phyloP scores from a whole-genome alignment of 2,888 invertebrate species.

The Aquatica leii region DNA sequence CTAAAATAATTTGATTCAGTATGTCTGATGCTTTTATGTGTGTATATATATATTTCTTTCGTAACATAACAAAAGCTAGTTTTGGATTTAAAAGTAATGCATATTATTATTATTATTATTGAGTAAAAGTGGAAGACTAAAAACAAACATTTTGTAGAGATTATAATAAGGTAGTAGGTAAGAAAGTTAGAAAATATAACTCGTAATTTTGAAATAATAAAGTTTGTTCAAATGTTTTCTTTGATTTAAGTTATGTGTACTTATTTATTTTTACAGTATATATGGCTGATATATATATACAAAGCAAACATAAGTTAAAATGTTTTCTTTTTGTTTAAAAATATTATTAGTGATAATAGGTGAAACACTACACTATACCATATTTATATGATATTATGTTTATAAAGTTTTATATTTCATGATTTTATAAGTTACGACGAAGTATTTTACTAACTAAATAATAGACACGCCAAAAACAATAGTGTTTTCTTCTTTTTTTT shows the following conservation, averaged over 20 bases:
- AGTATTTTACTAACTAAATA: no score
- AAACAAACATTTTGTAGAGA: neutral
- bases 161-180: neutral
- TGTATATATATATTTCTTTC: neutral
- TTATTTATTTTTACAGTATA: neutral
- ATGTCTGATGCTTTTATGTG: conserved; percentile 7
- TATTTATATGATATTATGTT: no score
- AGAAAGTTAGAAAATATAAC: neutral
- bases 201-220: neutral
- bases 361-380: no score
- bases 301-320: conserved; percentile 1
- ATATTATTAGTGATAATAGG: no score
- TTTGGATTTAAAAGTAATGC: neutral
- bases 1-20: conserved; percentile 9
- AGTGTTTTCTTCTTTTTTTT: no score
- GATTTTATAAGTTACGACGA: no score
- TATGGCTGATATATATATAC: neutral
- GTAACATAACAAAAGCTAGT: neutral
- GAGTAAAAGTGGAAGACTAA: neutral
- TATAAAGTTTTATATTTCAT: no score
- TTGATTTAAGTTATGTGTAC: neutral
- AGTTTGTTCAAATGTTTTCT: conserved; percentile 3
- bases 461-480: no score
- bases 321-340: no score
- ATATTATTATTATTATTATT: neutral